phyloP scores from a whole-genome alignment of 2,113 vertebrate genomes.

The Plecotus auritus region DNA sequence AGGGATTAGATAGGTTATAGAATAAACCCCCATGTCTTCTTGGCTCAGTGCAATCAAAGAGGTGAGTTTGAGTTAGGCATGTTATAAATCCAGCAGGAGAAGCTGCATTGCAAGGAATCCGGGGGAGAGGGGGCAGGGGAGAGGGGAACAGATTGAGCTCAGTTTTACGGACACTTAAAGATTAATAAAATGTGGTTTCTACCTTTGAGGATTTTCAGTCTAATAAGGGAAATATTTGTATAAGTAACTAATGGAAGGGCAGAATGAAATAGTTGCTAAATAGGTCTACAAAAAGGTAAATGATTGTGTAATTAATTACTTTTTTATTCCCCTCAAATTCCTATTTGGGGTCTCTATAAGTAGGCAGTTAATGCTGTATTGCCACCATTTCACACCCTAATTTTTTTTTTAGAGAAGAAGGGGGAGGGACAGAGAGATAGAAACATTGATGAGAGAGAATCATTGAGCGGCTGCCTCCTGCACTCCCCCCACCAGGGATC shows the following conservation, averaged over 20 bases:
- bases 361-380: background rate
- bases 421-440: no score
- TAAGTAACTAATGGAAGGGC: background rate
- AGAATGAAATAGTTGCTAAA: slow-evolving; percentile 1
- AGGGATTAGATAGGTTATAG: background rate
- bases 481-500: no score
- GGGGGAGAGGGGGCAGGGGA: background rate
- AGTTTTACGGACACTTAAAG: background rate
- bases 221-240: background rate
- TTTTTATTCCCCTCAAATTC: background rate
- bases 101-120: background rate
- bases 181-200: slow-evolving; percentile 13
- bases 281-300: background rate
- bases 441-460: no score
- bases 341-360: background rate
- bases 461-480: no score
- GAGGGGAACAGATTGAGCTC: background rate
- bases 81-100: background rate
- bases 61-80: background rate
- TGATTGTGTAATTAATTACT: background rate
- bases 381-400: background rate
- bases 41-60: background rate
- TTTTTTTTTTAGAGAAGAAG: background rate
- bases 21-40: background rate
- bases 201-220: background rate